A percentile compares a stretch with the other conserved stretches of the same genome.
phyloP scores from a whole-genome alignment of 2,888 invertebrate genomes.

The Deilephila porcellus region DNA sequence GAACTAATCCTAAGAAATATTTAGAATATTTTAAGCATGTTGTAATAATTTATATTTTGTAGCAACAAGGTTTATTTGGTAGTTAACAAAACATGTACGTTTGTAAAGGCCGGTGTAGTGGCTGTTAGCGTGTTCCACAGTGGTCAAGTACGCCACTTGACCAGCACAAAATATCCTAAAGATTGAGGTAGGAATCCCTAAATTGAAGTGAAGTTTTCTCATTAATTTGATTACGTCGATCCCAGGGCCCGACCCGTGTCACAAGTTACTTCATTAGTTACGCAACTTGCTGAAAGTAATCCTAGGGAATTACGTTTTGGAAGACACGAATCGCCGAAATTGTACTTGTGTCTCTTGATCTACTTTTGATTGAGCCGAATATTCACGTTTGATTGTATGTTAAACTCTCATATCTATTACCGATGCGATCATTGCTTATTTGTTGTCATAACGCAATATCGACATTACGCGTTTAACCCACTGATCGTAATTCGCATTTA shows the following conservation, averaged over 20 bases:
- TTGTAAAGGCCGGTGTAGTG: not conserved
- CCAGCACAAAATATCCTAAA: slow-evolving; percentile 79
- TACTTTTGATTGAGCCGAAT: slow-evolving; percentile 36
- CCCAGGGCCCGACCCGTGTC: slow-evolving; percentile 82
- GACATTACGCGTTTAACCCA: too few relatives aligned
- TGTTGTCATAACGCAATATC: not conserved
- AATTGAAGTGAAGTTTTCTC: slow-evolving; percentile 84
- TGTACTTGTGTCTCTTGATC: slow-evolving; percentile 50
- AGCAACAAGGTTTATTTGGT: not conserved
- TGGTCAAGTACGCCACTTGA: slow-evolving; percentile 64
- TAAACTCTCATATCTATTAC: not conserved
- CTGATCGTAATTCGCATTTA: too few relatives aligned
- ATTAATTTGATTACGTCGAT: slow-evolving; percentile 85
- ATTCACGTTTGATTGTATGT: slow-evolving; percentile 17
- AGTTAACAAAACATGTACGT: not conserved
- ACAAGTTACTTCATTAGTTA: slow-evolving; percentile 85
- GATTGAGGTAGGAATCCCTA: slow-evolving; percentile 81
- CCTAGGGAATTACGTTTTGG: slow-evolving; percentile 78
- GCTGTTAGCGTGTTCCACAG: slow-evolving; percentile 32
- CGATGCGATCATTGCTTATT: not conserved
- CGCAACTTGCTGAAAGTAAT: slow-evolving; percentile 81
- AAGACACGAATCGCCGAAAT: slow-evolving; percentile 76
- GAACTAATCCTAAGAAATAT: too few relatives aligned
- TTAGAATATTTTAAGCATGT: not conserved
- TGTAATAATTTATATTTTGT: not conserved